Conservation (phyloP, 2,113 vertebrate species). For the Cyphomyrus discorhynchus region DNA sequence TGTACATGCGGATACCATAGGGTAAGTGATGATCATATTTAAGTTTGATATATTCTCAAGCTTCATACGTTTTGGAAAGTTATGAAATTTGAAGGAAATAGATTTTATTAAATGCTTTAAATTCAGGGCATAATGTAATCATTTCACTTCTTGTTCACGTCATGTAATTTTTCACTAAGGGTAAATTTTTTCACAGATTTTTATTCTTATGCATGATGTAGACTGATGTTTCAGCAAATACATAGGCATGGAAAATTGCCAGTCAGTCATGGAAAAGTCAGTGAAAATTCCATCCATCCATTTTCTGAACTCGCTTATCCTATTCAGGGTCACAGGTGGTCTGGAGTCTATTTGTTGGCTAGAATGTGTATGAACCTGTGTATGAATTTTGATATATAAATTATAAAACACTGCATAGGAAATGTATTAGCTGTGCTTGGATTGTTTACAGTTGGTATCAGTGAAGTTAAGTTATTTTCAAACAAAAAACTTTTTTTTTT, state of each 20-base stretch:
- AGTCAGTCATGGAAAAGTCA: background rate
- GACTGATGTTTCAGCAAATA: slow-evolving; percentile 1
- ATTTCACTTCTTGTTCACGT: background rate
- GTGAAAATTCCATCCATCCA: background rate
- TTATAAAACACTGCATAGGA: background rate
- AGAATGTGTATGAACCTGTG: background rate
- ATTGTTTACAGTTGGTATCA: background rate
- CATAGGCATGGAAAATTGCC: background rate
- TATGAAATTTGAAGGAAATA: background rate
- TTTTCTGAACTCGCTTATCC: too few relatives aligned
- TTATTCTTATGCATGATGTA: background rate
- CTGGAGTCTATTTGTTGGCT: background rate
- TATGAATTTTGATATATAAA: background rate
- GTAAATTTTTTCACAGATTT: background rate
- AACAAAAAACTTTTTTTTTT: too few relatives aligned
- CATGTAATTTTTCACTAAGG: background rate
- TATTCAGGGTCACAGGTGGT: too few relatives aligned
- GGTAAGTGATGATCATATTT: background rate
- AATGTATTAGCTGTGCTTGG: background rate
- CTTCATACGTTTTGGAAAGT: background rate
- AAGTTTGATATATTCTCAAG: background rate
- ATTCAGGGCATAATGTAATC: background rate
- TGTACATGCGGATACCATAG: background rate
- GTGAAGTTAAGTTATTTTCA: too few relatives aligned
- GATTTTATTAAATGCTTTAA: background rate